Base-by-base conservation (phyloP, 1,140 invertebrate genomes). In the Battus philenor region DNA sequence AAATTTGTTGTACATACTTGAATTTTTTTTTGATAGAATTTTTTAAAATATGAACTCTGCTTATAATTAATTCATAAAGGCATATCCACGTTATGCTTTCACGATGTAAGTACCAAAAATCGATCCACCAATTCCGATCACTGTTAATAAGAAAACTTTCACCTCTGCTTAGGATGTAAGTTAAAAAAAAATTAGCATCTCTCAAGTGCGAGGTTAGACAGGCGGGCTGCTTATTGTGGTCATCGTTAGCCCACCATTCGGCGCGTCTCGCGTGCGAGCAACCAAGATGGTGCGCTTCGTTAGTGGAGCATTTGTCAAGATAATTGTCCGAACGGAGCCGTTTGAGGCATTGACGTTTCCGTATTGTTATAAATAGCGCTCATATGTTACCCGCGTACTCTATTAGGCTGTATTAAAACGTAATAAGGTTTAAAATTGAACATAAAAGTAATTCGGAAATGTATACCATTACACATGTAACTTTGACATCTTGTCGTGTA, bases 261-360 rank as follows among this genome's bases (percentile, higher is more conserved):
- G 31, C 54, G 41, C 56, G 56, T 71, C 62, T 66, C 61, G 67
- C 61, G 70, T 59, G 58, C 54, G 58, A 55, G 59, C 68, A 59
- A 66, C 56, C 51, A 68, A 67, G 54, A 69, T 65, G 61, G 67
- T 60, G 64, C 49, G 49, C 64, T 77, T 76, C 75, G 68, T 79
- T 76, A 79, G 68, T 56, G 43, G 48, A 68, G 65, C 70, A 79
- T 79, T 79, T 79, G 75, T 76, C 70, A 74, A 74, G 68, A 76
- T 79, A 75, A 78, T 78, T 75, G 71, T 68, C 60, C 55, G 57
- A 67, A 73, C 56, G 52, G 41, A 49, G 48, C 68, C 64, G 59
- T 67, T 71, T 61, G 58, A 61, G 56, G 62, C 47, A 57, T 54
- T 62, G 65, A 68, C 62, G 55, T 76, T 76, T 79, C 70, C 70